Base-by-base conservation (phyloP, 2,888 invertebrate species). In the Chaetoderma sp. region DNA sequence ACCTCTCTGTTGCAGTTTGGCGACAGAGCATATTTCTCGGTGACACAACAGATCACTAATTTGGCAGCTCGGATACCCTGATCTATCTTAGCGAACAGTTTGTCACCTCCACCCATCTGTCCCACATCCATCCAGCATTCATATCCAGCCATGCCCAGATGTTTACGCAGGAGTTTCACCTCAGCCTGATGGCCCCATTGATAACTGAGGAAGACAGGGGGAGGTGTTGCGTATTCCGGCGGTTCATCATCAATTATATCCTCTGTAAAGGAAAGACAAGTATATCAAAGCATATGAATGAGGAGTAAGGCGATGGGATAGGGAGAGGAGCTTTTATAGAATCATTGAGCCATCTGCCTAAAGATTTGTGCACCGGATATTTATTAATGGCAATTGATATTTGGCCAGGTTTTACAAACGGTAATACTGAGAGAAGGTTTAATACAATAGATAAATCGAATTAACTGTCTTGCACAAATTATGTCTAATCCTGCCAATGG, bases 41-140 rank as follows among this genome's bases (percentile, higher is more conserved):
- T 76, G 16, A 83, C 78, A 71, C 79, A 81, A 50, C 79, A 77
- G 25, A 83, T 71, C 23, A 82, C 72, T 21, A 84, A 74, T 69
- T 82, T 83, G 6, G 83, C 81, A 13, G 69, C 76, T 42, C 83
- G 60, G 42, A 85, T 80, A 4, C 85, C 85, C 16, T 67, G 60
- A 70, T 85, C 84, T 39, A 85, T 85, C 64, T 83, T 83, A 52
- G 77, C 77, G 68, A 80, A 84, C 44, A 84, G 72, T 63, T 84
- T 84, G 69, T 84, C 84, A 18, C 85, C 85, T 1, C 85, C 85
- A 18, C 85, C 85, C 84, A 85, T 85, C 70, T 85, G 83, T 33
- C 85, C 85, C 47, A 83, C 78, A 68, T 85, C 85, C 79, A 85
- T 78, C 85, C 85, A 85, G 64, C 83, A 81, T 33, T 74, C 72